Base-by-base conservation (phyloP, 2,797 vertebrate genomes). In the Neoniphon sammara region DNA sequence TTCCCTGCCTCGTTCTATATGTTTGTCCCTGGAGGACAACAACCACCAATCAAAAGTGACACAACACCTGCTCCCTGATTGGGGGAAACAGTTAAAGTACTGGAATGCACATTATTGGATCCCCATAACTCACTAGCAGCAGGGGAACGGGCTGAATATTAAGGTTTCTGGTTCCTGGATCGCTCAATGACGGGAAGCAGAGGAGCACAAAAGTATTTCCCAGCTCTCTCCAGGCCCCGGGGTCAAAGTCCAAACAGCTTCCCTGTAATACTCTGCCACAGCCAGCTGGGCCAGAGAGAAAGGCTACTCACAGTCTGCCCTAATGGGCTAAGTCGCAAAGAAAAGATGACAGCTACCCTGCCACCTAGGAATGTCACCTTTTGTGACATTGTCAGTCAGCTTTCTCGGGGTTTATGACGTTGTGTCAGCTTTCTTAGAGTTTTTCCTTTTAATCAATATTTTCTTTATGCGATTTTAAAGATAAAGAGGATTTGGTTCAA, bases 191-290 rank as follows among this genome's bases (percentile, higher is more conserved):
- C 12, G 31, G 74, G 49, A 71, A 70, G 63, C 77, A 64, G 83
- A 82, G 70, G 71, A 64, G 83, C 53, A 67, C 62, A 72, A 79
- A 85, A 8, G 70, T 80, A 73, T 85, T 91, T 78, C 80, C 65
- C 75, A 83, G 81, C 73, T 67, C 69, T 78, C 80, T 75, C 74
- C 58, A 46, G 74, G 75, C 82, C 56, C 30, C 6, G 21, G 83
- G 91, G 87, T 93, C 89, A 90, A 82, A 90, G 87, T 91, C 78
- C 79, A 85, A 71, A 61, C 86, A 42, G 63, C 81, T 84, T 77
- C 84, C 80, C 83, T 90, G 80, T 88, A 88, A 87, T 78, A 77
- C 77, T 81, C 81, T 63, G 70, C 65, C 36, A 6, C 59, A 76
- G 74, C 71, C 85, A 85, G 85, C 88, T 87, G 83, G 81, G 72